These are phyloP conservation scores for Philantomba maxwellii DNA, from an alignment of 2,113 vertebrate genomes.

Conservation along the genomic window DNA sequence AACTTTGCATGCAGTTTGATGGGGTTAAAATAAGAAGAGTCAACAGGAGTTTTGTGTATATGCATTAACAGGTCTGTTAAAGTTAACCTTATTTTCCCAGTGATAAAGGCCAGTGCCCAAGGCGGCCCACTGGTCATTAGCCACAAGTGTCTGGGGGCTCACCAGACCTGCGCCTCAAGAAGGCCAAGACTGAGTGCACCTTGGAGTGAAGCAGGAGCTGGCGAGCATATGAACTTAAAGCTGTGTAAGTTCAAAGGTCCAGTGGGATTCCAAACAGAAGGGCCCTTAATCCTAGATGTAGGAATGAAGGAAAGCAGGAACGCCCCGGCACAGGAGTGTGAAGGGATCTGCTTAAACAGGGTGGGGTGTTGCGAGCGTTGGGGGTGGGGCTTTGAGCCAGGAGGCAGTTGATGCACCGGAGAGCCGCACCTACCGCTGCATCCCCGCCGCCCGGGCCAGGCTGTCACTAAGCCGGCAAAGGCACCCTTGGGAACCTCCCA, in stretches of 20 bases:
- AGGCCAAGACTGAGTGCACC: background rate
- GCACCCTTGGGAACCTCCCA: too few relatives aligned
- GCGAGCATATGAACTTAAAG: too few relatives aligned
- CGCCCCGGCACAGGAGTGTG: background rate
- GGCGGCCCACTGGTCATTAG: background rate
- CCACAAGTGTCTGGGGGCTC: background rate
- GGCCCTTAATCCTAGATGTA: background rate
- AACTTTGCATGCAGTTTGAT: too few relatives aligned
- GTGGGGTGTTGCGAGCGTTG: fast-evolving
- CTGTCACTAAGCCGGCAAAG: fast-evolving
- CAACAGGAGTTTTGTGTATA: background rate
- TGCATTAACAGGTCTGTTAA: background rate
- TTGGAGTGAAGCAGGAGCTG: background rate
- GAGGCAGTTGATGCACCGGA: fast-evolving
- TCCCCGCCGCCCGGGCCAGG: fast-evolving
- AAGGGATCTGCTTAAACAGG: background rate
- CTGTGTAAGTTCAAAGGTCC: background rate
- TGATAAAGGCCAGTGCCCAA: background rate
- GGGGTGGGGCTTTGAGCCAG: fast-evolving
- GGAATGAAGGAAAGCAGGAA: background rate
- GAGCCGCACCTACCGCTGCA: fast-evolving
- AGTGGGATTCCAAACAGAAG: background rate
- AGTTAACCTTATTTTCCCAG: background rate
- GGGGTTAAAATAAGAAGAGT: background rate
- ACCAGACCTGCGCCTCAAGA: background rate